phyloP scores from a whole-genome alignment of 2,113 vertebrate species.

The Murina feae region DNA sequence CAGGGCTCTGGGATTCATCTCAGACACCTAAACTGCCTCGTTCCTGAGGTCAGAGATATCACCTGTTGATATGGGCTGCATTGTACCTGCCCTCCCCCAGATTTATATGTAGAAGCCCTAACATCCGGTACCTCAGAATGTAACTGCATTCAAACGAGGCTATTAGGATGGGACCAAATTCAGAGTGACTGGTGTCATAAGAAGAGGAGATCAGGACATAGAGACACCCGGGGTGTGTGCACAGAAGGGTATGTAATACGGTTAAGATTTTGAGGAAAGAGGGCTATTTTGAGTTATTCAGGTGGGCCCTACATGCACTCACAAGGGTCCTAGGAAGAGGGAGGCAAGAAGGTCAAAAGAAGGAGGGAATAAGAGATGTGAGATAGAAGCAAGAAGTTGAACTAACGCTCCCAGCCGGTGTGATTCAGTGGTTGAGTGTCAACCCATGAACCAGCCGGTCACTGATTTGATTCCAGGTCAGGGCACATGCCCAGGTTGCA shows the following conservation, averaged over 20 bases:
- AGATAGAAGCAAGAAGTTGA: background rate
- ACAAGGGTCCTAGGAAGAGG: background rate
- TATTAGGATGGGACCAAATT: background rate
- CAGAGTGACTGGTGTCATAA: background rate
- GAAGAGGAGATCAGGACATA: background rate
- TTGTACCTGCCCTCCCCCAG: background rate
- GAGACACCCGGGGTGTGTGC: background rate
- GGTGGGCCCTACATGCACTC: background rate
- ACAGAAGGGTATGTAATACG: background rate
- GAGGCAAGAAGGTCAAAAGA: background rate
- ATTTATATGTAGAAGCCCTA: background rate
- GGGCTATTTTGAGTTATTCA: background rate
- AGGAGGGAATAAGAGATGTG: no score
- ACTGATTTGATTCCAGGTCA: no score
- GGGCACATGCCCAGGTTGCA: no score
- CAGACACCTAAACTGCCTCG: background rate
- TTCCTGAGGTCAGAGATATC: background rate
- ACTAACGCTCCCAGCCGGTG: no score
- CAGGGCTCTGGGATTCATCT: background rate
- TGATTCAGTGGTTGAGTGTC: no score
- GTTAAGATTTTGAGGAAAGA: background rate
- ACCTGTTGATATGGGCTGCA: background rate
- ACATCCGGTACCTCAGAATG: background rate
- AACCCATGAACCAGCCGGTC: no score
- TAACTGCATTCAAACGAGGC: background rate